Conservation (phyloP, 1,140 invertebrate species). For the Eurosta solidaginis region DNA sequence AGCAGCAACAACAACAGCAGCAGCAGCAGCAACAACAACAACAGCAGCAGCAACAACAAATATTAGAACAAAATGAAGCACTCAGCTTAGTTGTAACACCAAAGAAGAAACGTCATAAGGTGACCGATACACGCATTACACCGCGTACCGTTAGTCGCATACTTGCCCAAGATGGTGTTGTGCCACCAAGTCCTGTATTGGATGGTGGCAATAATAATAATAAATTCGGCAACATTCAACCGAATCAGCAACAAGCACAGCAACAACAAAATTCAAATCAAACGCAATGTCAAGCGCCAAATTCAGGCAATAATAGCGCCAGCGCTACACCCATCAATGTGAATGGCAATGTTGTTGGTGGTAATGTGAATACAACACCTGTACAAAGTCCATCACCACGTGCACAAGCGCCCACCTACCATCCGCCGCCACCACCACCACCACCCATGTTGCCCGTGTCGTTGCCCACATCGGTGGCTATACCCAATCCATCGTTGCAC, state of each 20-base stretch:
- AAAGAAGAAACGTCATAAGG: conserved; percentile 96
- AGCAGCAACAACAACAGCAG: conserved; percentile 49
- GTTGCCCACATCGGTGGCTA: conserved; percentile 90
- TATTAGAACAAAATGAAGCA: conserved; percentile 86
- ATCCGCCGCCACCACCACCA: conserved; percentile 73
- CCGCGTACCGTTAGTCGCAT: conserved; percentile 87
- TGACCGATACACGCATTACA: conserved; percentile 93
- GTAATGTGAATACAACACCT: conserved; percentile 53
- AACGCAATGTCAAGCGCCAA: conserved; percentile 27
- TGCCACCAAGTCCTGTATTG: conserved; percentile 62
- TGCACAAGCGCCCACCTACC: conserved; percentile 60
- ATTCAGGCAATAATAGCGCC: conserved; percentile 31
- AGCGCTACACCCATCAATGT: conserved; percentile 37
- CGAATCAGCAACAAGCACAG: conserved; percentile 21
- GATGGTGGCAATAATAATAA: conserved; percentile 13
- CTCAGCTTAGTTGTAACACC: conserved; percentile 90
- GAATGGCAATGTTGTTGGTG: conserved; percentile 39
- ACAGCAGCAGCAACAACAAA: conserved; percentile 58
- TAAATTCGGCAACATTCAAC: conserved; percentile 8
- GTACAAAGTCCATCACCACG: conserved; percentile 72
- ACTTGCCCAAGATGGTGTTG: conserved; percentile 77
- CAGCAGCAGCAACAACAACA: conserved; percentile 63
- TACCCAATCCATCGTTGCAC: conserved; percentile 93
- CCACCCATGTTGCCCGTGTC: conserved; percentile 68
- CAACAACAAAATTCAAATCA: conserved; percentile 28